A percentile compares a stretch with the other conserved stretches of the same genome.
Evolutionary conservation across 2,797 vertebrate species (phyloP).

Genomic region (Falco rusticolus): DNA sequence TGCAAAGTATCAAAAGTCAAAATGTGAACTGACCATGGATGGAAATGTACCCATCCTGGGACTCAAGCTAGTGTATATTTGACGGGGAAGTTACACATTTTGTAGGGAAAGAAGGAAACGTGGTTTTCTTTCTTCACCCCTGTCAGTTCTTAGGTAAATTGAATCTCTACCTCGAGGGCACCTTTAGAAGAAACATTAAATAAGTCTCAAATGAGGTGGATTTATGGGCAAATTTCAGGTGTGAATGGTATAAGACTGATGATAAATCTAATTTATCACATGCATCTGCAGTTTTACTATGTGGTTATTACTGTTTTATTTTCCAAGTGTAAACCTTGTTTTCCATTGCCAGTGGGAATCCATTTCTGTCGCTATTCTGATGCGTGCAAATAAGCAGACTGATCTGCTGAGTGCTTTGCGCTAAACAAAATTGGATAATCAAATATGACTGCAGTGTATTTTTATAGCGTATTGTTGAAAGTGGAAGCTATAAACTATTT

Average conservation of each 20-base stretch:
- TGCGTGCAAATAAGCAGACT: neutral
- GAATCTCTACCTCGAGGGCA: neutral
- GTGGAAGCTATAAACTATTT: slow-evolving; percentile 63
- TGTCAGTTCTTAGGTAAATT: neutral
- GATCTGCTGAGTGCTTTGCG: neutral
- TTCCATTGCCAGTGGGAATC: neutral
- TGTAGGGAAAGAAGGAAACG: neutral
- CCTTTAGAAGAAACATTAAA: slow-evolving; percentile 19
- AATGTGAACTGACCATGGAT: neutral
- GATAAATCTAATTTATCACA: slow-evolving; percentile 25
- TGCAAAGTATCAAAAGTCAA: neutral
- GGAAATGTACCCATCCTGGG: neutral
- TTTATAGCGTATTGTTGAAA: slow-evolving; percentile 56
- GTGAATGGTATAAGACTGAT: neutral
- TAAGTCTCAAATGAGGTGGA: slow-evolving; percentile 19
- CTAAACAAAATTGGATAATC: slow-evolving; percentile 42
- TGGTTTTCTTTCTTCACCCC: neutral
- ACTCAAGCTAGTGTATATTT: neutral
- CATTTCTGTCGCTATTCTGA: slow-evolving; percentile 32
- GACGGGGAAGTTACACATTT: neutral
- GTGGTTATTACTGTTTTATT: slow-evolving; percentile 22
- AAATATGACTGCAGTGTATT: slow-evolving; percentile 32
- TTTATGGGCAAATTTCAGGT: slow-evolving; percentile 35
- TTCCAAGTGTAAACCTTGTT: slow-evolving; percentile 29
- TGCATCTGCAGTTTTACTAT: slow-evolving; percentile 17